A percentile compares a stretch with the other conserved stretches of the same genome.
These are phyloP conservation scores for Meandrusa payeni DNA, from an alignment of 2,888 invertebrate species.

Conservation along the genomic window DNA sequence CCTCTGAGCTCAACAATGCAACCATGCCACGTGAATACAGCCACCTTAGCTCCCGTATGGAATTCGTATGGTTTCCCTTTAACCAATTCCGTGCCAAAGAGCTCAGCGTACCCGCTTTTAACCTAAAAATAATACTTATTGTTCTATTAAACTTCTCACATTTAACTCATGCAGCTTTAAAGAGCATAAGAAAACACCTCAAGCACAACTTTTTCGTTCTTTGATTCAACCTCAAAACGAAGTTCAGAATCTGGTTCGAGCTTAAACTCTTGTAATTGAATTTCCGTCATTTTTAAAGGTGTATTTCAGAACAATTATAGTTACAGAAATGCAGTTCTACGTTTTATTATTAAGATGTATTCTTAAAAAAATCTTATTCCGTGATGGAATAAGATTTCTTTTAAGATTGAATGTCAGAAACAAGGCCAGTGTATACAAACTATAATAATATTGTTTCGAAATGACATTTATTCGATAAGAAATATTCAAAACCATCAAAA, in stretches of 20 bases:
- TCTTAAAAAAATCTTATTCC: too few species aligned
- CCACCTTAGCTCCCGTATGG: slow-evolving; percentile 94
- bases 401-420: too few species aligned
- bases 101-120: slow-evolving; percentile 94
- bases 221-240: slow-evolving; percentile 96
- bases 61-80: slow-evolving; percentile 96
- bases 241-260: slow-evolving; percentile 93
- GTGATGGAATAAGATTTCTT: too few species aligned
- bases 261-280: slow-evolving; percentile 86
- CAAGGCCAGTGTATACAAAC: slow-evolving; percentile 2
- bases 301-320: background rate
- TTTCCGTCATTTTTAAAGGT: slow-evolving; percentile 60
- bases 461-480: background rate
- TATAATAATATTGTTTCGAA: slow-evolving; percentile 5
- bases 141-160: too few species aligned
- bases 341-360: background rate
- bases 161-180: too few species aligned
- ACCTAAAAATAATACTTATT: slow-evolving; percentile 78
- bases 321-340: background rate
- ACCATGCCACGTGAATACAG: slow-evolving; percentile 97
- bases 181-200: slow-evolving; percentile 82
- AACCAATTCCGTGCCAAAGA: slow-evolving; percentile 97
- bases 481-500: too few species aligned
- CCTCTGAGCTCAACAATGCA: slow-evolving; percentile 93
- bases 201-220: slow-evolving; percentile 89